Conservation (phyloP, 2,797 vertebrate species). For the Geotria australis region DNA sequence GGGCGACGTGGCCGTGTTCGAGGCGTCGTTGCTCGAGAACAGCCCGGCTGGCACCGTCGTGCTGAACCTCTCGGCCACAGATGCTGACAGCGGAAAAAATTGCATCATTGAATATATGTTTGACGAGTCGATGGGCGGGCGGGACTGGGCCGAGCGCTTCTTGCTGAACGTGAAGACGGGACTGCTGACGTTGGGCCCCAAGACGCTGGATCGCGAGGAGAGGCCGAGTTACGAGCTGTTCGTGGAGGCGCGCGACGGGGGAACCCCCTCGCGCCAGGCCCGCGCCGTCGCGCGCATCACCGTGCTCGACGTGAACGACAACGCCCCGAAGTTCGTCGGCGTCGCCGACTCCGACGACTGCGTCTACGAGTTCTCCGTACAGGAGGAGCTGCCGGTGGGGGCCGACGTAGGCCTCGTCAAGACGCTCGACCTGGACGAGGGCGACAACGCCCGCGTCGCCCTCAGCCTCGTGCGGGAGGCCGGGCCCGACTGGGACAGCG, state of each 20-base stretch:
- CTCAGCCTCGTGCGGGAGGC: conserved; percentile 31
- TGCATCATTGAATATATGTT: conserved; percentile 43
- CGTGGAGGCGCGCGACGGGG: conserved; percentile 54
- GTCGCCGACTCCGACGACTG: conserved; percentile 31
- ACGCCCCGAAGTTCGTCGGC: conserved; percentile 42
- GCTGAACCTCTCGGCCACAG: conserved; percentile 45
- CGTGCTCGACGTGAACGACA: conserved; percentile 80
- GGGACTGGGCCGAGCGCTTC: conserved; percentile 20
- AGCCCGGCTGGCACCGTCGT: conserved; percentile 55
- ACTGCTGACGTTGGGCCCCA: conserved; percentile 35
- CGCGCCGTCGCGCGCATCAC: conserved; percentile 54
- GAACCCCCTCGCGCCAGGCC: conserved; percentile 47
- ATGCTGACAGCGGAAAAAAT: conserved; percentile 44
- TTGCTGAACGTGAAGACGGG: conserved; percentile 40
- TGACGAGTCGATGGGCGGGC: conserved; percentile 18
- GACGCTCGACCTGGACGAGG: conserved; percentile 63
- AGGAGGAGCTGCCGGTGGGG: conserved; percentile 88
- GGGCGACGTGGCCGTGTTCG: conserved; percentile 30
- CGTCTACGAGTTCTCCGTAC: conserved; percentile 92
- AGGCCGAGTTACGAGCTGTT: conserved; percentile 75
- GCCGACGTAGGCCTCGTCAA: conserved; percentile 84
- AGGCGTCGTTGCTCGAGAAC: conserved; percentile 72
- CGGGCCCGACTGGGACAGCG: conserved; percentile 17
- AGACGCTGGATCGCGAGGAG: conserved; percentile 65
- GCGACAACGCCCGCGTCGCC: conserved; percentile 70